Evolutionary conservation across 2,113 vertebrate genomes (phyloP).

Genomic region (Corydoras maculifer): DNA sequence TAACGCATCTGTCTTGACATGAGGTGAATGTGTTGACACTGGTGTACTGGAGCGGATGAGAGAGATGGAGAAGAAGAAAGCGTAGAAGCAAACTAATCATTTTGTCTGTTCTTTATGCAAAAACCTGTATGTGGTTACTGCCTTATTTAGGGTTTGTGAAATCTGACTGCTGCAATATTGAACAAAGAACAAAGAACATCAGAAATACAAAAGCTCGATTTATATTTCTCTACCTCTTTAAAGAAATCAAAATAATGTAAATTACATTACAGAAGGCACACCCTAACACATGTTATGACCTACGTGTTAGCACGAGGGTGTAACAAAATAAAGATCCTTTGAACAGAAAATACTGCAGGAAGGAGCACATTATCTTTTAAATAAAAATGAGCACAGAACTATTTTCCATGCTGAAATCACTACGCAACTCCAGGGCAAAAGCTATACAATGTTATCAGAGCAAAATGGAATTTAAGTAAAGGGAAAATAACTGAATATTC

Average conservation of each 20-base stretch:
- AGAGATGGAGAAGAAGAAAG: background rate
- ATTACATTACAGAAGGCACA: no score
- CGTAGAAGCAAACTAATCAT: background rate
- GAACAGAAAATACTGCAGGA: constrained; percentile 8
- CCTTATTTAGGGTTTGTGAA: no score
- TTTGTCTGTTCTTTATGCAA: no score
- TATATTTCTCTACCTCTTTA: no score
- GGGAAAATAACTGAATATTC: constrained; percentile 68
- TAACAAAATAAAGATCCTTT: constrained; percentile 9
- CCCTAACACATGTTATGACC: background rate
- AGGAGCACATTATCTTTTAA: constrained; percentile 8
- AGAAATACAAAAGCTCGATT: no score
- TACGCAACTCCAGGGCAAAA: constrained; percentile 49
- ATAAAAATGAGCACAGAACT: constrained; percentile 35
- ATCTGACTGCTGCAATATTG: no score
- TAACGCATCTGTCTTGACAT: constrained; percentile 35
- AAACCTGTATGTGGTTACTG: no score
- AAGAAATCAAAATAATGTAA: no score
- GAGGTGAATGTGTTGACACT: constrained; percentile 39
- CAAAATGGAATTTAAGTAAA: constrained; percentile 68
- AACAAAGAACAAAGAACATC: no score
- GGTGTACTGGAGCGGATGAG: constrained; percentile 26
- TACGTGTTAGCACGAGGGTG: background rate
- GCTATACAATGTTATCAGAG: constrained; percentile 65
- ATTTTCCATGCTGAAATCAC: constrained; percentile 41